Evolutionary conservation across 1,140 invertebrate species (phyloP), one percentile per base, ranked within the genome.

Genomic region (Meloidogyne floridensis): DNA sequence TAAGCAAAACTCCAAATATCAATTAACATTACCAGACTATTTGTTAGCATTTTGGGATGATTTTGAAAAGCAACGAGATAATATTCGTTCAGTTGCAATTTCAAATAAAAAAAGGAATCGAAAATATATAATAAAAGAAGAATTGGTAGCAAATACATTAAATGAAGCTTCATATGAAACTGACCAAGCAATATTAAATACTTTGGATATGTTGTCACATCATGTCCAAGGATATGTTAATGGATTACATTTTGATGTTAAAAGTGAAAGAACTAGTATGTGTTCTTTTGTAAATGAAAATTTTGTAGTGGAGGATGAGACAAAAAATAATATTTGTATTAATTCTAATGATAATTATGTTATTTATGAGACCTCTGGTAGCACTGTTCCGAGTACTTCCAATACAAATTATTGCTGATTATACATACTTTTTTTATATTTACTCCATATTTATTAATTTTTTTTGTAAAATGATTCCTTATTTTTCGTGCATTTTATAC

Each of bases 81-180:
- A 15, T 6, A 51, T 54, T 47, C 72, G 72, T 74, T 47, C 72
- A 51, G 7, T 74, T n/a, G 18, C 53, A 65, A 65, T 54, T 15
- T 51, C 72, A 54, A 74, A 74, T 54, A 18, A 54, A 74, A 74
- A 15, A 15, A 47, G 10, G 20, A 74, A 74, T 13, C 0, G 18
- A 15, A 54, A 65, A 54, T 74, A 74, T 54, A n/a, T 74, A 54
- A 74, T 74, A 47, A 47, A 74, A 54, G 72, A 74, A 54, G 43
- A 74, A 74, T 54, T 74, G 18, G 72, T 74, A 6, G 3, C 53
- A 54, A 47, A 5, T 47, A 74, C 72, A n/a, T 54, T 74, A 54
- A 74, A 74, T 18, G 53, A 74, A 47, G 72, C 72, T 47, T 47
- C 43, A 15, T 74, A 54, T 47, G 72, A 74, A 32, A 54, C 43